Conservation (phyloP, 2,797 vertebrate species). For the Chelidonichthys spinosus region DNA sequence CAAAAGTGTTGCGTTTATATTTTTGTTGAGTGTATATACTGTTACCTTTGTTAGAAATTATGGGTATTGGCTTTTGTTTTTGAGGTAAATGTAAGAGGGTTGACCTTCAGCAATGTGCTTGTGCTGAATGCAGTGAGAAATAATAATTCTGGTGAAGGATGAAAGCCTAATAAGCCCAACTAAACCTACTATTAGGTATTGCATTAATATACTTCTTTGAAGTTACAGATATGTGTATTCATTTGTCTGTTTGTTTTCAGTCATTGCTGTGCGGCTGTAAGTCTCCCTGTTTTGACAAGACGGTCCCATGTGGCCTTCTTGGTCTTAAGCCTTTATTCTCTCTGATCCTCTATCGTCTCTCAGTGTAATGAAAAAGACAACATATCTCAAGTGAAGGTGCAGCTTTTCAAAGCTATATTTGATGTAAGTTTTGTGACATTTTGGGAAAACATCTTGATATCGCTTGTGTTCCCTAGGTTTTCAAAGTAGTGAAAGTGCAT, state of each 20-base stretch:
- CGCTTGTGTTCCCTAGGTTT: background rate
- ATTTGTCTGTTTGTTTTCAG: conserved; percentile 15
- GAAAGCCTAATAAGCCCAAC: background rate
- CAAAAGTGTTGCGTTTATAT: too few relatives aligned
- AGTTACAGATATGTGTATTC: background rate
- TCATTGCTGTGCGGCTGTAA: conserved; percentile 17
- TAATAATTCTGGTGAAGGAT: background rate
- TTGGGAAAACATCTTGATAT: background rate
- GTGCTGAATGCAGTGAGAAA: background rate
- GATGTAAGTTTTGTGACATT: conserved; percentile 28
- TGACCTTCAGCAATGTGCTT: background rate
- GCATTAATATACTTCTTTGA: background rate
- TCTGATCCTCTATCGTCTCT: background rate
- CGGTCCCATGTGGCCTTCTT: conserved; percentile 14
- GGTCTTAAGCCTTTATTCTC: conserved; percentile 14
- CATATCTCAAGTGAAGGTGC: conserved; percentile 27
- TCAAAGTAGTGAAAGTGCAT: conserved; percentile 7
- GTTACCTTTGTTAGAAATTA: background rate
- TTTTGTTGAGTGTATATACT: too few relatives aligned
- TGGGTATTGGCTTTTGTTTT: background rate
- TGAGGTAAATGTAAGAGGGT: background rate
- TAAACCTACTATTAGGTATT: background rate
- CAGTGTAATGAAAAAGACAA: conserved; percentile 24
- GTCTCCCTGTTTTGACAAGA: background rate
- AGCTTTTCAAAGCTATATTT: conserved; percentile 33